These are phyloP conservation scores for Recurvirostra avosetta DNA, from an alignment of 2,113 vertebrate species.

Conservation along the genomic window DNA sequence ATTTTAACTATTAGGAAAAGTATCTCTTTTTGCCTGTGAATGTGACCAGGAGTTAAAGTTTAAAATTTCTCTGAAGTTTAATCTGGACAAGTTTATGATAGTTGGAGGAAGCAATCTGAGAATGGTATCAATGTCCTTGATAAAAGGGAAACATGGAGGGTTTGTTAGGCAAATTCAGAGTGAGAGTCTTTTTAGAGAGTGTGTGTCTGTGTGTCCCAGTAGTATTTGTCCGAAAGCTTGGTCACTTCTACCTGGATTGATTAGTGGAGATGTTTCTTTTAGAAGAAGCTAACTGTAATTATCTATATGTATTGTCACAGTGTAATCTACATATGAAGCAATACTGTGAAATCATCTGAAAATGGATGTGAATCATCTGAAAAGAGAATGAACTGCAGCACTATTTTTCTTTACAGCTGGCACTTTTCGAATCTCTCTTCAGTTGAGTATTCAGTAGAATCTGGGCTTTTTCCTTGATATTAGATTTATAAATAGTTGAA, in stretches of 20 bases:
- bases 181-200: not conserved
- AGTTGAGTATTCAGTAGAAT: not conserved
- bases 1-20: not conserved
- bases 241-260: not conserved
- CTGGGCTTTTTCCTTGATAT: not conserved
- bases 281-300: not conserved
- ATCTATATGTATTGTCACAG: not conserved
- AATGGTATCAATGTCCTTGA: not conserved
- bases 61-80: not conserved
- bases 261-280: not conserved
- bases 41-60: not conserved
- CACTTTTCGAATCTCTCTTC: not conserved
- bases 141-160: not conserved
- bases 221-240: not conserved
- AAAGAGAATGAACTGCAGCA: not conserved
- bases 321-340: not conserved
- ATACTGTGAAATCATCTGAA: not conserved
- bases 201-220: not conserved
- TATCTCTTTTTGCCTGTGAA: not conserved
- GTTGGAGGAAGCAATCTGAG: not conserved
- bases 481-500: not conserved
- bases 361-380: not conserved
- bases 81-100: not conserved
- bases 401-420: not conserved
- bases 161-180: not conserved